Evolutionary conservation across 2,888 invertebrate species (phyloP).

Genomic region (Harpagoxenus sublaevis): DNA sequence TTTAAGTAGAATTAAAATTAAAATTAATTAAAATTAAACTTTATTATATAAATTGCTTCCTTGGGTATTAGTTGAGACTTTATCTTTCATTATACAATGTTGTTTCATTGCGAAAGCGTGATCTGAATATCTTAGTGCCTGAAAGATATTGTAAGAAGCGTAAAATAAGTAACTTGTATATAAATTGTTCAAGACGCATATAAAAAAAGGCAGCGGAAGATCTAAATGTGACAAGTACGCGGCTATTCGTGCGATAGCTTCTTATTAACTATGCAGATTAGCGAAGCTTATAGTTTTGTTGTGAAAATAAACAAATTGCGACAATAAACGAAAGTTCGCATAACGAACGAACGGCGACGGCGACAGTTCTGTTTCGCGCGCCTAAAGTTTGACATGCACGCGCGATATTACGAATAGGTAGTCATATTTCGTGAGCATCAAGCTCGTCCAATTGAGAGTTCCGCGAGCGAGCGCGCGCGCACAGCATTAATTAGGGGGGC

Average conservation of each 20-base stretch:
- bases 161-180: not conserved
- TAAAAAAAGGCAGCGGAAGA: not conserved
- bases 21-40: constrained; percentile 8
- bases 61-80: not conserved
- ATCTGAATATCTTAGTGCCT: not conserved
- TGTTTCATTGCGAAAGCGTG: not conserved
- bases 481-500: constrained; percentile 51
- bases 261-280: constrained; percentile 37
- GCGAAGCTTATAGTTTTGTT: not conserved
- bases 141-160: not conserved
- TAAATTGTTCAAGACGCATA: not conserved
- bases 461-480: not conserved
- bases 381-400: constrained; percentile 33
- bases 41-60: not conserved
- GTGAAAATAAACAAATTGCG: constrained; percentile 27
- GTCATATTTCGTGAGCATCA: constrained; percentile 32
- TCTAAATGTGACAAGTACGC: not conserved
- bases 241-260: constrained; percentile 4
- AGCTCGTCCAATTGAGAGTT: constrained; percentile 45
- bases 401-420: constrained; percentile 7
- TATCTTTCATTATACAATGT: not conserved
- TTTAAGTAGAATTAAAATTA: not conserved
- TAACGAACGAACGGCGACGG: constrained; percentile 3
- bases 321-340: constrained; percentile 3
- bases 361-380: constrained; percentile 7